These are phyloP conservation scores for Peromyscus nudipes DNA, from an alignment of 2,797 vertebrate species.

Conservation along the genomic window DNA sequence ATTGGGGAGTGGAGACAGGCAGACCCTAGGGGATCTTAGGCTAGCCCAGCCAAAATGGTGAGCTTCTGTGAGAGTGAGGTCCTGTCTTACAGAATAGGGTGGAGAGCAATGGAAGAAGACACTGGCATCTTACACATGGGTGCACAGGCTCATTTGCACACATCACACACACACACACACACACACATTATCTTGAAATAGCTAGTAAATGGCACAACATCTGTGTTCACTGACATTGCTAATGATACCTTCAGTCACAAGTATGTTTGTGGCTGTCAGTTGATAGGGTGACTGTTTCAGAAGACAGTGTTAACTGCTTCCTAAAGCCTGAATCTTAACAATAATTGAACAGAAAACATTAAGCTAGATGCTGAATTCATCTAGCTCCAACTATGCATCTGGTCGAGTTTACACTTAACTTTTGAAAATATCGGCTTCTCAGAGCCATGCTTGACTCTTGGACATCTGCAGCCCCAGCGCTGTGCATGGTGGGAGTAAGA, in stretches of 20 bases:
- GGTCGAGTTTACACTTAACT: conserved; percentile 13
- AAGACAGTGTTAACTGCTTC: background rate
- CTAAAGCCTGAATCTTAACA: background rate
- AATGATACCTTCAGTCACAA: conserved; percentile 10
- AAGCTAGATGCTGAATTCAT: conserved; percentile 26
- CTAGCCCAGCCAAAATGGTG: background rate
- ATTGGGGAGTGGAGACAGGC: background rate
- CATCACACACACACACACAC: background rate
- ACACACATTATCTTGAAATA: conserved; percentile 23
- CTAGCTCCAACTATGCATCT: background rate
- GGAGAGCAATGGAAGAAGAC: background rate
- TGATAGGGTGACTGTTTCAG: background rate
- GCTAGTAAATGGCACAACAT: background rate
- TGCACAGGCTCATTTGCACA: background rate
- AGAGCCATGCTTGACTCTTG: background rate
- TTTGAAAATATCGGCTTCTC: background rate
- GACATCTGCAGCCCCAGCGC: background rate
- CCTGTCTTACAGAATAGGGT: background rate
- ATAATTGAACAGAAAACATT: conserved; percentile 4
- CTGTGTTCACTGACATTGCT: background rate
- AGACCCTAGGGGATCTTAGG: background rate
- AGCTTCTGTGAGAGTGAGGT: background rate
- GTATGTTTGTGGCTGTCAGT: background rate
- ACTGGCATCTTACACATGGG: background rate
- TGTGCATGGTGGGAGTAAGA: too few relatives aligned